A percentile compares a stretch with the other conserved stretches of the same genome.
Conservation (phyloP, 2,797 vertebrate genomes). For the Peromyscus melanophrys region DNA sequence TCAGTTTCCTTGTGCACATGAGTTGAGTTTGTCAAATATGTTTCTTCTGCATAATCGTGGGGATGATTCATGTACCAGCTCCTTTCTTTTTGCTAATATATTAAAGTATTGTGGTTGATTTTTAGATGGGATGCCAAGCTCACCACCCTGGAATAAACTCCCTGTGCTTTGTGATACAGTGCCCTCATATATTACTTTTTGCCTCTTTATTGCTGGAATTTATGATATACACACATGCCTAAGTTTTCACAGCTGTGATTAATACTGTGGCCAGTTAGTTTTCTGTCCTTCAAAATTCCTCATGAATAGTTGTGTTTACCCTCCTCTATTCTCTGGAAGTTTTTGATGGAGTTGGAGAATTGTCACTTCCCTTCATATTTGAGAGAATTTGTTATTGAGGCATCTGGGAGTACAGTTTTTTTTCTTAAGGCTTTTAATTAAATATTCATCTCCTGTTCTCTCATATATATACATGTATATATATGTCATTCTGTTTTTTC, state of each 20-base stretch:
- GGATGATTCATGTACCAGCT: not conserved
- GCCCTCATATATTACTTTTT: not conserved
- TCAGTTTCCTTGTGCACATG: not conserved
- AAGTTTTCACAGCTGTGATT: not conserved
- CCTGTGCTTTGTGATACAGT: not conserved
- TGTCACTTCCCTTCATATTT: not conserved
- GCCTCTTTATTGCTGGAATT: not conserved
- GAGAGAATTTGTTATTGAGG: not conserved
- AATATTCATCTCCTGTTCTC: not conserved
- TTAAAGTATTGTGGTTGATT: not conserved
- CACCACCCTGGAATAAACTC: not conserved
- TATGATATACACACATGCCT: too few relatives aligned
- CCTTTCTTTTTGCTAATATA: not conserved
- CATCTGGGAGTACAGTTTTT: not conserved
- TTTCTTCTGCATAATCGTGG: not conserved
- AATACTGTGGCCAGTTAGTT: not conserved
- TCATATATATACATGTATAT: not conserved
- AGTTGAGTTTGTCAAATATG: not conserved
- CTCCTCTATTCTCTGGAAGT: not conserved
- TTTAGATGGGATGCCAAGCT: not conserved
- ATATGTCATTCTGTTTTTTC: not conserved
- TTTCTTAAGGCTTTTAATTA: slow-evolving; percentile 29
- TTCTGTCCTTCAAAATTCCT: slow-evolving; percentile 15
- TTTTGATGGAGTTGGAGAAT: not conserved
- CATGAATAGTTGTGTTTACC: not conserved